phyloP scores from a whole-genome alignment of 2,113 vertebrate genomes.

The Euleptes europaea region DNA sequence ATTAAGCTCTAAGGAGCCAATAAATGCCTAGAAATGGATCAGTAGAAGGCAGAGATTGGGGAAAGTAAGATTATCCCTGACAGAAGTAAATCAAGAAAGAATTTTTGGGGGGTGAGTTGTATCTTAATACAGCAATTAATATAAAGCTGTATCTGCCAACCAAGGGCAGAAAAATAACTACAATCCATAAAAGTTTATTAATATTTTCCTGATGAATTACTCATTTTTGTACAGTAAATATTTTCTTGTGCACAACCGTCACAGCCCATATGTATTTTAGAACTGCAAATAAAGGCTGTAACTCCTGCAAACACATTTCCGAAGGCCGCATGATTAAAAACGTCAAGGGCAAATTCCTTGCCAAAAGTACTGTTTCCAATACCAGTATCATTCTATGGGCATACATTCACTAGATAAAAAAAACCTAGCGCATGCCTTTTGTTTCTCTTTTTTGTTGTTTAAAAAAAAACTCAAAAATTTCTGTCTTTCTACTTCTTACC shows the following conservation, averaged over 20 bases:
- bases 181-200: conserved; percentile 47
- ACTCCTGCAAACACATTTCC: conserved; percentile 27
- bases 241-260: conserved; percentile 45
- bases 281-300: conserved; percentile 34
- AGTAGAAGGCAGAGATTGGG: conserved; percentile 72
- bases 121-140: conserved; percentile 43
- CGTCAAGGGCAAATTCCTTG: conserved; percentile 33
- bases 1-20: conserved; percentile 75
- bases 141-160: conserved; percentile 54
- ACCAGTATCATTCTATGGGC: conserved; percentile 20
- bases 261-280: conserved; percentile 46
- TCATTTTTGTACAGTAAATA: conserved; percentile 58
- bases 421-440: conserved; percentile 57
- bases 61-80: conserved; percentile 71
- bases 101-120: conserved; percentile 39
- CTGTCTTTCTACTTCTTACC: conserved; percentile 89
- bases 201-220: conserved; percentile 52
- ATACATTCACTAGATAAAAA: conserved; percentile 32
- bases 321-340: conserved; percentile 26
- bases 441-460: not conserved
- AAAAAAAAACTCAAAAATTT: conserved; percentile 59
- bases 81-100: conserved; percentile 68
- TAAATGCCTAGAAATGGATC: conserved; percentile 66
- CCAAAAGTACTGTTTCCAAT: conserved; percentile 43
- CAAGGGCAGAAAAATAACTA: conserved; percentile 54